Conservation (phyloP, 1,140 invertebrate species). For the Drosophila sturtevanti region DNA sequence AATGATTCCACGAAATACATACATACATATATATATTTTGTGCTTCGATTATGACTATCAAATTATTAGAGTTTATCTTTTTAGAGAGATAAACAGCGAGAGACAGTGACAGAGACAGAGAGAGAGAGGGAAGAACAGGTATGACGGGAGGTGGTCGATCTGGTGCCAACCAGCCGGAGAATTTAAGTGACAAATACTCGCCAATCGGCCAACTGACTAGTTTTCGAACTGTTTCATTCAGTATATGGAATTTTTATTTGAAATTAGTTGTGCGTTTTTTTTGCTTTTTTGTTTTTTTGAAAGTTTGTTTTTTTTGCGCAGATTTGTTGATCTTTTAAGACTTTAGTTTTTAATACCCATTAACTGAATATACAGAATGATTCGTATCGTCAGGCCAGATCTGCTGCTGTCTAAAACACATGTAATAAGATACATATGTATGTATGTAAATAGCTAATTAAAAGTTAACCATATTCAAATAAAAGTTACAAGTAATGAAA, state of each 20-base stretch:
- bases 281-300: slow-evolving; percentile 39
- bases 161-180: slow-evolving; percentile 39
- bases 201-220: not conserved
- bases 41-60: slow-evolving; percentile 31
- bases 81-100: too few species aligned
- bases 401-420: too few species aligned
- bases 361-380: too few species aligned
- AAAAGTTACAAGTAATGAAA: too few species aligned
- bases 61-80: slow-evolving; percentile 9
- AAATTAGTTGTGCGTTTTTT: slow-evolving; percentile 13
- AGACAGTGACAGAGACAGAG: slow-evolving; percentile 11
- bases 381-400: too few species aligned
- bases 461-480: too few species aligned
- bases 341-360: not conserved
- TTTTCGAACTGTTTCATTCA: slow-evolving; percentile 62
- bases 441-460: too few species aligned
- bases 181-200: slow-evolving; percentile 61
- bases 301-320: slow-evolving; percentile 70
- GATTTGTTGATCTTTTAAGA: slow-evolving; percentile 5
- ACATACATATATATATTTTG: slow-evolving; percentile 4
- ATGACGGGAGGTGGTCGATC: slow-evolving; percentile 23
- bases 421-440: too few species aligned
- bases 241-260: slow-evolving; percentile 53
- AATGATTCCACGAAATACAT: slow-evolving; percentile 17
- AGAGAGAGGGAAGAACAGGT: slow-evolving; percentile 56